phyloP scores from a whole-genome alignment of 2,113 vertebrate species.

The Dipodomys merriami region DNA sequence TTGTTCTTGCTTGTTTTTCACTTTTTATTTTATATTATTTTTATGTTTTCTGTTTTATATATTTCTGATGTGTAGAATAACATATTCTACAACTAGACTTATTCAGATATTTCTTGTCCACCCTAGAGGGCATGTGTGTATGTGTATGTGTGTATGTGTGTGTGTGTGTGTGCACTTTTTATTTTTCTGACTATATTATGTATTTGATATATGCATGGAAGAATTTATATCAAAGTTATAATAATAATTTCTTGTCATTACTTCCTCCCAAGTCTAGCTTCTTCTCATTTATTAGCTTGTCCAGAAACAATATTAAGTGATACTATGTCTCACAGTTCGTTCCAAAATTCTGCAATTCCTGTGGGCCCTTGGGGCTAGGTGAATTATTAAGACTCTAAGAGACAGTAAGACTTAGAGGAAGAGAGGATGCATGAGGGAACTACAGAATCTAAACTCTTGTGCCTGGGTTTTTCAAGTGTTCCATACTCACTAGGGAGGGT shows the following conservation, averaged over 20 bases:
- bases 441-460: background rate
- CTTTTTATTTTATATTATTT: background rate
- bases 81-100: background rate
- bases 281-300: background rate
- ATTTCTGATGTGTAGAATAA: background rate
- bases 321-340: background rate
- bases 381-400: background rate
- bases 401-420: background rate
- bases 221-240: too few species aligned
- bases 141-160: background rate
- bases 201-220: background rate
- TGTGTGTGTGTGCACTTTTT: background rate
- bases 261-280: background rate
- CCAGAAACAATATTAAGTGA: background rate
- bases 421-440: too few species aligned
- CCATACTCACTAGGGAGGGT: background rate
- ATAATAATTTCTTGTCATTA: background rate
- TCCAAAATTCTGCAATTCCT: background rate
- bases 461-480: background rate
- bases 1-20: background rate
- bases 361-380: rapidly evolving
- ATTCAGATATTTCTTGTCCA: background rate
- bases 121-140: background rate
- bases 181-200: background rate
- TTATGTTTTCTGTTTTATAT: too few species aligned